Evolutionary conservation across 92 coral and sea anemone genomes (phyloP).

Genomic region (Palythoa heliodiscus): DNA sequence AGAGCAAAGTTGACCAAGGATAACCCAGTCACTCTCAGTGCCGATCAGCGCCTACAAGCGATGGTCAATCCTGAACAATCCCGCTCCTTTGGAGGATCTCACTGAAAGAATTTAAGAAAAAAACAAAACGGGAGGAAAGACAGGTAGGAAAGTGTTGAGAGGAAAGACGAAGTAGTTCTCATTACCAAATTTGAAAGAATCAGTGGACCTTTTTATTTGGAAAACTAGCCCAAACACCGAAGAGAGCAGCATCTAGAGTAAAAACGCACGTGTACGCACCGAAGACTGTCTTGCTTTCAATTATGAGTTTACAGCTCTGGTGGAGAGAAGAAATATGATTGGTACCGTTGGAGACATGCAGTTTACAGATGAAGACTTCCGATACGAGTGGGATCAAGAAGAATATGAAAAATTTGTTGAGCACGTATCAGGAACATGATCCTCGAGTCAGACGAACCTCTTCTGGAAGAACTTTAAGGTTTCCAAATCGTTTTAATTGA

Average conservation of each 20-base stretch:
- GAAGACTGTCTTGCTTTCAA: slow-evolving; percentile 47
- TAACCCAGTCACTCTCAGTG: slow-evolving; percentile 6
- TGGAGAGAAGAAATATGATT: slow-evolving; percentile 35
- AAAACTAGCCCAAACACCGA: background rate
- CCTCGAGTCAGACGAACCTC: slow-evolving; percentile 40
- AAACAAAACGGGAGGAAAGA: background rate
- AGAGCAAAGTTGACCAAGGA: background rate
- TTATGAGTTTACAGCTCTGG: slow-evolving; percentile 45
- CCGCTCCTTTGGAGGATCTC: slow-evolving; percentile 33
- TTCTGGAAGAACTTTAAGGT: slow-evolving; percentile 44
- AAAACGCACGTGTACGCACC: slow-evolving; percentile 39
- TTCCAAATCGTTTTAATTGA: slow-evolving; percentile 45
- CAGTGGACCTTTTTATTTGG: background rate
- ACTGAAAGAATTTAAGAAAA: slow-evolving; percentile 23
- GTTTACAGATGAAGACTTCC: slow-evolving; percentile 44
- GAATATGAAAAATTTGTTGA: slow-evolving; percentile 34
- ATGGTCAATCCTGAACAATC: slow-evolving; percentile 7
- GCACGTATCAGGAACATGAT: slow-evolving; percentile 53
- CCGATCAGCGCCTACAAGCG: background rate
- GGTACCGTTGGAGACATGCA: slow-evolving; percentile 45
- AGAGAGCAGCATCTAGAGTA: background rate
- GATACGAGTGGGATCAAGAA: slow-evolving; percentile 37
- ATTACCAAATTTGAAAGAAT: slow-evolving; percentile 3
- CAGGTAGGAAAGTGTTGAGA: slow-evolving; percentile 14
- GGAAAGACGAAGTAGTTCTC: slow-evolving; percentile 18